Evolutionary conservation across 2,888 invertebrate species (phyloP).

Genomic region (Nebria salina): DNA sequence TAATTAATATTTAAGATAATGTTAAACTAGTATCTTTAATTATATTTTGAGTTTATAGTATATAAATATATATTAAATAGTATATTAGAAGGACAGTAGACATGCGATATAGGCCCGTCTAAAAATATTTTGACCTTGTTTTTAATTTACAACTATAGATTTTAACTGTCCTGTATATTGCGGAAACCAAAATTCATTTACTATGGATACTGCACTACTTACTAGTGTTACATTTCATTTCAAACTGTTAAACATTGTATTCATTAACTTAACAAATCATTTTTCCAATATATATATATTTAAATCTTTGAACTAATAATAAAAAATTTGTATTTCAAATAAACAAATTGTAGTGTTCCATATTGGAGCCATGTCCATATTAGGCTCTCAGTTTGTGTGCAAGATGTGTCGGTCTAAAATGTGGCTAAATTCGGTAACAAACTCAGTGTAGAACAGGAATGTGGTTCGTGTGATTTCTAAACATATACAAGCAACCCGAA

Average conservation of each 20-base stretch:
- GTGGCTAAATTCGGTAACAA: not conserved
- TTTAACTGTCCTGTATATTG: not conserved
- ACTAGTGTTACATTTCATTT: not conserved
- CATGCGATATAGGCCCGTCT: not conserved
- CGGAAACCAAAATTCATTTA: not conserved
- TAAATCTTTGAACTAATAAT: too few relatives aligned
- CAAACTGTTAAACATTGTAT: too few relatives aligned
- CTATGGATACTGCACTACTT: not conserved
- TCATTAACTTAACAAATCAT: too few relatives aligned
- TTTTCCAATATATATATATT: too few relatives aligned
- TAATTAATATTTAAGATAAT: too few relatives aligned
- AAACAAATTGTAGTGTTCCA: too few relatives aligned
- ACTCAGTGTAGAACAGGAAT: conserved; percentile 3
- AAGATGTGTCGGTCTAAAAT: not conserved
- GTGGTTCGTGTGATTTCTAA: conserved; percentile 17
- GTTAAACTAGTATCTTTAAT: too few relatives aligned
- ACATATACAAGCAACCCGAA: conserved; percentile 16
- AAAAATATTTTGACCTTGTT: conserved; percentile 1
- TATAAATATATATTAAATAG: not conserved
- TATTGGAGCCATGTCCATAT: too few relatives aligned
- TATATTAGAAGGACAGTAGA: not conserved
- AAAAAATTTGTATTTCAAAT: too few relatives aligned
- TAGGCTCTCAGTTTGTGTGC: not conserved
- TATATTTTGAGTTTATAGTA: not conserved
- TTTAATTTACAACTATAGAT: not conserved